These are phyloP conservation scores for Apodemia zela DNA, from an alignment of 2,888 invertebrate genomes.

Conservation along the genomic window DNA sequence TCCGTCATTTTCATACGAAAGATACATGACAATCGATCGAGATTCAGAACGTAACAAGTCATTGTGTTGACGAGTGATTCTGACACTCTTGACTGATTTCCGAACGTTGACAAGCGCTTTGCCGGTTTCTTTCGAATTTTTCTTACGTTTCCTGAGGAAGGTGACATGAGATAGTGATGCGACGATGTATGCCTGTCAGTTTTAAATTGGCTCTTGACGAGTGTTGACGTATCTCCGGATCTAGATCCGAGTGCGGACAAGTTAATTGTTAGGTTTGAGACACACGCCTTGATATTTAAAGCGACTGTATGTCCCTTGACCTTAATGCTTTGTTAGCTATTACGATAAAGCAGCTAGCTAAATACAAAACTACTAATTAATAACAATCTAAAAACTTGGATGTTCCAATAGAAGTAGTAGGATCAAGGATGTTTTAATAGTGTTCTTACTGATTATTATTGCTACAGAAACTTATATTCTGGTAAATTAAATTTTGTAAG, in stretches of 20 bases:
- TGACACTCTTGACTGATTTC: slow-evolving; percentile 51
- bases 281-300: slow-evolving; percentile 35
- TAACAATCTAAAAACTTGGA: no score
- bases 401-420: no score
- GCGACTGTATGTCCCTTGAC: slow-evolving; percentile 28
- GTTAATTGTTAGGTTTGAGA: slow-evolving; percentile 61
- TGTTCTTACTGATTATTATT: no score
- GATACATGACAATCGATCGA: slow-evolving; percentile 65
- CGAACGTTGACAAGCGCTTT: slow-evolving; percentile 58
- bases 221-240: slow-evolving; percentile 66
- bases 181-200: slow-evolving; percentile 67
- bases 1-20: slow-evolving; percentile 64
- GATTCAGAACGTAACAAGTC: slow-evolving; percentile 62
- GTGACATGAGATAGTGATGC: slow-evolving; percentile 56
- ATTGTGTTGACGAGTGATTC: slow-evolving; percentile 59
- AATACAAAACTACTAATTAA: no score
- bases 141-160: slow-evolving; percentile 44
- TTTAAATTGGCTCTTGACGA: slow-evolving; percentile 63
- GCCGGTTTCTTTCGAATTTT: slow-evolving; percentile 54
- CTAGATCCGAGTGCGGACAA: slow-evolving; percentile 64
- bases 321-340: slow-evolving; percentile 31
- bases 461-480: no score
- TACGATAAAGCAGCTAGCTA: not conserved
- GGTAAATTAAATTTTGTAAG: no score
- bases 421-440: no score